A percentile compares a stretch with the other conserved stretches of the same genome.
phyloP scores from a whole-genome alignment of 2,888 invertebrate species.

The Diarsia mendica region DNA sequence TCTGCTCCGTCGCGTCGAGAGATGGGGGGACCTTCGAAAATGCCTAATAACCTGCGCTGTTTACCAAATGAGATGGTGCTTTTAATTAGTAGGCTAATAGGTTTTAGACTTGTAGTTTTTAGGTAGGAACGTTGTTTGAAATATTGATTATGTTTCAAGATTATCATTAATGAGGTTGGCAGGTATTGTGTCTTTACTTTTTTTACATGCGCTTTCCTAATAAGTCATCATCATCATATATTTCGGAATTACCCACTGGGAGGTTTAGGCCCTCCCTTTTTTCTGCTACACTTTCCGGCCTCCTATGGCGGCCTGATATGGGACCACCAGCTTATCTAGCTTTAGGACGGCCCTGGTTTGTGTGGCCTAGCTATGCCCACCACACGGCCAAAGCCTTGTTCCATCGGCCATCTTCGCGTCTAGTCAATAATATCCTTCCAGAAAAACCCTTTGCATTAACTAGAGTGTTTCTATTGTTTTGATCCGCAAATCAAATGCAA shows the following conservation, averaged over 20 bases:
- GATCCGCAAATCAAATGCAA: slow-evolving; percentile 12
- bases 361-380: no score
- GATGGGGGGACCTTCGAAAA: slow-evolving; percentile 81
- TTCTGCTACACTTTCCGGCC: no score
- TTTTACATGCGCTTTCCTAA: background rate
- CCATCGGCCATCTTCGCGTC: no score
- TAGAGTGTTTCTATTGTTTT: background rate
- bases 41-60: slow-evolving; percentile 66
- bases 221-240: background rate
- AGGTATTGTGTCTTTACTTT: background rate
- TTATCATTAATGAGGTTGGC: background rate
- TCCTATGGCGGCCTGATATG: no score
- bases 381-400: no score
- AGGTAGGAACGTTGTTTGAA: background rate
- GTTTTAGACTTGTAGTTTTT: slow-evolving; percentile 21
- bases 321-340: no score
- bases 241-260: no score
- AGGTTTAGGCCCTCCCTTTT: no score
- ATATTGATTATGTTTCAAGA: background rate
- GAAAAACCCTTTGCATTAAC: background rate
- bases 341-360: no score
- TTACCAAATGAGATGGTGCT: slow-evolving; percentile 61
- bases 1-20: slow-evolving; percentile 81
- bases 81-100: slow-evolving; percentile 59
- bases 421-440: background rate